phyloP scores from a whole-genome alignment of 1,140 invertebrate species.

The Anastrepha obliqua region DNA sequence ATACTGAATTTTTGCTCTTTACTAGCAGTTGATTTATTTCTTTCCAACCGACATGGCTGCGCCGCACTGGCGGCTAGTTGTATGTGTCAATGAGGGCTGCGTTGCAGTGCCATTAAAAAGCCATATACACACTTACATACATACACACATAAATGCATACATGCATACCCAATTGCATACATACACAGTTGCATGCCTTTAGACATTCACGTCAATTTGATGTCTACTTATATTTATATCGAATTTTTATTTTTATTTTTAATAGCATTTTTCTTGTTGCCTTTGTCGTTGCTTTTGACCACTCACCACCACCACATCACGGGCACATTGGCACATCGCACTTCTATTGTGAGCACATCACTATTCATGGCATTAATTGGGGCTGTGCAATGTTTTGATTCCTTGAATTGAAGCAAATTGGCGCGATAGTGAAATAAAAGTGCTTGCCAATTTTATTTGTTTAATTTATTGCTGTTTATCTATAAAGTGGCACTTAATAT shows the following conservation, averaged over 20 bases:
- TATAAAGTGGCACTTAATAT: background rate
- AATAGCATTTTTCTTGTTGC: background rate
- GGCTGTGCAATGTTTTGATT: conserved; percentile 27
- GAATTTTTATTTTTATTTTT: background rate
- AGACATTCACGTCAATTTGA: too few species aligned
- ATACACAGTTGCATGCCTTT: background rate
- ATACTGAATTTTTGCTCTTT: background rate
- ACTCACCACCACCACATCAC: background rate
- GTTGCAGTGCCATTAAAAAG: background rate
- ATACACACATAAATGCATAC: background rate
- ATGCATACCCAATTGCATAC: background rate
- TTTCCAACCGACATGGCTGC: background rate
- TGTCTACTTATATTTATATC: too few species aligned
- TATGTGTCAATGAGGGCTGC: background rate
- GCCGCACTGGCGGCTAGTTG: background rate
- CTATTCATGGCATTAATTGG: background rate
- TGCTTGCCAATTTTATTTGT: conserved; percentile 22
- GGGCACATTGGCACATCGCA: background rate
- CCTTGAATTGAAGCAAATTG: conserved; percentile 17
- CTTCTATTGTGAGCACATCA: background rate
- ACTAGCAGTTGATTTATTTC: background rate
- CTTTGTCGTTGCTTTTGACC: background rate
- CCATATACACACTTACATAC: background rate
- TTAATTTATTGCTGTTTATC: conserved; percentile 9
- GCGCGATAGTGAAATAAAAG: conserved; percentile 36